Percentiles rank a stretch among this genome's conserved stretches.
Evolutionary conservation across 1,140 invertebrate species (phyloP).

Genomic region (Lordiphosa stackelbergi): DNA sequence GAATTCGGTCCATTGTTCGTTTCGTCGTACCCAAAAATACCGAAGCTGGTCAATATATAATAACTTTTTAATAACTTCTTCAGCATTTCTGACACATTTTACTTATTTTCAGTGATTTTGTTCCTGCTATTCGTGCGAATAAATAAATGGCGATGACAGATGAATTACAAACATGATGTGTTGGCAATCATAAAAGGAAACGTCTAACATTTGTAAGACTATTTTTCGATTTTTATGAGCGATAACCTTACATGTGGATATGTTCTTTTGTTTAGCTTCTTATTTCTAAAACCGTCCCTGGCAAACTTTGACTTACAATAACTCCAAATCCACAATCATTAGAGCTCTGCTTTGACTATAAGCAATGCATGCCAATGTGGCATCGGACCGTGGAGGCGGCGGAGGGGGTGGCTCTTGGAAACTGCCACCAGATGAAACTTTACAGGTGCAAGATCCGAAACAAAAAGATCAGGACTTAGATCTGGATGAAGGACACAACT

Average conservation of each 20-base stretch:
- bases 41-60: too few relatives aligned
- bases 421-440: slow-evolving; percentile 90
- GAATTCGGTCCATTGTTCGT: too few relatives aligned
- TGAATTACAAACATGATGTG: slow-evolving; percentile 20
- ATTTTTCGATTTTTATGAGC: background rate
- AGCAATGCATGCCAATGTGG: slow-evolving; percentile 88
- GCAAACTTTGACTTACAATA: slow-evolving; percentile 28
- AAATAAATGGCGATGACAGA: slow-evolving; percentile 29
- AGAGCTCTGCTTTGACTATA: slow-evolving; percentile 11
- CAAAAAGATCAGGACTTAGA: slow-evolving; percentile 83
- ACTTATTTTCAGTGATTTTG: slow-evolving; percentile 9
- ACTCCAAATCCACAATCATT: slow-evolving; percentile 20
- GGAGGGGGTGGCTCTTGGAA: slow-evolving; percentile 86
- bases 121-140: slow-evolving; percentile 1
- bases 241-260: background rate
- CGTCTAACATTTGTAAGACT: background rate
- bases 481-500: slow-evolving; percentile 88
- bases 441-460: slow-evolving; percentile 90
- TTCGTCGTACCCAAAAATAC: too few relatives aligned
- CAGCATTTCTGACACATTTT: background rate
- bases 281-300: slow-evolving; percentile 40
- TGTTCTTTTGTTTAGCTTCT: slow-evolving; percentile 17
- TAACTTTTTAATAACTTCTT: too few relatives aligned
- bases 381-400: slow-evolving; percentile 83
- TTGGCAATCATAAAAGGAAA: slow-evolving; percentile 13